Evolutionary conservation across 2,113 vertebrate genomes (phyloP), one percentile per base, ranked within the genome.

Genomic region (Bos indicus): DNA sequence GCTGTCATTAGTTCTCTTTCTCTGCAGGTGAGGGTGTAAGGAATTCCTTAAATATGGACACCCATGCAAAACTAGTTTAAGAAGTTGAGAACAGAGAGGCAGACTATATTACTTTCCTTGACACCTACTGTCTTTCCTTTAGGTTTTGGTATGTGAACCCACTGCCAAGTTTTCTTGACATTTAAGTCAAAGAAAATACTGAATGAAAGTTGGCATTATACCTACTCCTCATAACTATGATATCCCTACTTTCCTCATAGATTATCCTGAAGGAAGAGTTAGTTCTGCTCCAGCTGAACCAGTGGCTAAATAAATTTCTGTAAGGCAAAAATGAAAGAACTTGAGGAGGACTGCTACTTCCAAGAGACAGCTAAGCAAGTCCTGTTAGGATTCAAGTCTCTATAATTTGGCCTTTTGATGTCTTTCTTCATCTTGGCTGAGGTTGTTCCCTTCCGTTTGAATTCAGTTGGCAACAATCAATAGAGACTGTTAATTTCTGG

Each of bases 131-230:
- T 7, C 48, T 81, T 85, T 59, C 46, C 60, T 97, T 77, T 23
- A 92, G 83, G 59, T 59, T 91, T 94, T 91, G 94, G 60, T 54
- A 43, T 94, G 33, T 57, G 87, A 88, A 78, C 67, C 80, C 80
- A 30, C 46, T 78, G 85, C 88, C 91, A 91, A 90, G 48, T 74
- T 97, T 59, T 71, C 94, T 89, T 94, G 95, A 95, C 78, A 91
- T 80, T 94, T 96, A 93, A 96, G 62, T 95, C 23, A 91, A 46
- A 96, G 84, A 92, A 97, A 93, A 90, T 92, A 88, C 30, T 78
- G 92, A 91, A 51, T 97, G 46, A 36, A 88, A 82, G 60, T 83
- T 92, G 81, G 74, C 56, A n/a, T 82, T 91, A 17, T 83, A 19
- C 5, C 33, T 86, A 3, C 28, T 78, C 26, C 19, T 71, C 48